Evolutionary conservation across 2,888 invertebrate genomes (phyloP), one percentile per base, ranked within the genome.

Genomic region (Eilema caniola): DNA sequence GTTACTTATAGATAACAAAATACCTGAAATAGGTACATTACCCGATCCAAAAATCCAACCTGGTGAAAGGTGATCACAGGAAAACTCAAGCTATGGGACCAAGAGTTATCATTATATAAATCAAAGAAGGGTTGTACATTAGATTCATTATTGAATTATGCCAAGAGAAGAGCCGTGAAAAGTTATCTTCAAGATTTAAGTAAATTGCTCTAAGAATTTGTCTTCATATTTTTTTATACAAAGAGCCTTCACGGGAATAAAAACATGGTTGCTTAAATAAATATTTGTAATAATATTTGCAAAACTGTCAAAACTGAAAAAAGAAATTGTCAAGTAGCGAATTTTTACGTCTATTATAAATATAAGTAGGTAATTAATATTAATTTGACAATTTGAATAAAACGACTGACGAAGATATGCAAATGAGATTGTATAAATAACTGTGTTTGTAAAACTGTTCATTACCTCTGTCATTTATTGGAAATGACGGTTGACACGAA

Each of bases 391-490:
- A 69, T 67, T 70, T 61, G 25, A 56, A 59, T 69, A 66, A 80
- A 53, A 69, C 63, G 57, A 66, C 64, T 53, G 64, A 25, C 25
- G 69, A 66, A 53, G 63, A 63, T 64, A 31, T 65, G 64, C 24
- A 60, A 71, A 77, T 63, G 66, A 72, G 70, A 81, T 74, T 66
- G 70, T 64, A 66, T 31, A 24, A 64, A 64, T 16, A 16, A 28
- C 47, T 47, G 23, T 33, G 23, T 20, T 20, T 33, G 72, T 80
- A 68, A 74, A 80, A 81, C 82, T 81, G 76, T 83, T 67, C 75
- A 76, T 78, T 85, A 86, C 86, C 86, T 86, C 85, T 80, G 75
- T 76, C 28, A 71, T 68, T 71, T 78, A 78, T 79, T 72, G 23
- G 31, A 31, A 62, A 73, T 77, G 74, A 76, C 70, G 67, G 68